Evolutionary conservation across 2,888 invertebrate species (phyloP).

Genomic region (Dicyrtoma fusca): DNA sequence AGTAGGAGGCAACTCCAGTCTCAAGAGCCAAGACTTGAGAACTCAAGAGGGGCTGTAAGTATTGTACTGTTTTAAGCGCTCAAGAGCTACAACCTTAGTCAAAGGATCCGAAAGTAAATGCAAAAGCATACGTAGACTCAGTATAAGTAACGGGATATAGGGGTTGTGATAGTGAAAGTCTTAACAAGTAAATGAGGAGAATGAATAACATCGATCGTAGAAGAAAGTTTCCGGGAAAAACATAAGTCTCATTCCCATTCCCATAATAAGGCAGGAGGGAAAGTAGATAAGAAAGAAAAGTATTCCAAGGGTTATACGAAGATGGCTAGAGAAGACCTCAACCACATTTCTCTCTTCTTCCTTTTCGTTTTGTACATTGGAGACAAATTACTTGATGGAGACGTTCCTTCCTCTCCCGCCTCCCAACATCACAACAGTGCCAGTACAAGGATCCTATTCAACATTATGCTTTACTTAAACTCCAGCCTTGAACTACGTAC

Average conservation of each 20-base stretch:
- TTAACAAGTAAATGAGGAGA: constrained; percentile 11
- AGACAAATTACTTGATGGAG: constrained; percentile 35
- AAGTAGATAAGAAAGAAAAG: not conserved
- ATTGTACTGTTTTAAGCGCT: too few species aligned
- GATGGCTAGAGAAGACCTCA: constrained; percentile 5
- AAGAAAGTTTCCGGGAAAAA: not conserved
- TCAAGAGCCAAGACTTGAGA: too few species aligned
- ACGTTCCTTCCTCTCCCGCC: constrained; percentile 13
- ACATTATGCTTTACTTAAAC: not conserved
- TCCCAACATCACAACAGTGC: not conserved
- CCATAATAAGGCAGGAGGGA: not conserved
- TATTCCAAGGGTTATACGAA: not conserved
- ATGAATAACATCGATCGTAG: not conserved
- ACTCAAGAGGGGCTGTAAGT: too few species aligned
- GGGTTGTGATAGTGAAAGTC: not conserved
- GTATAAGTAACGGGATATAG: too few species aligned
- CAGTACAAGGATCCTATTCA: too few species aligned
- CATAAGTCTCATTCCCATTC: constrained; percentile 4
- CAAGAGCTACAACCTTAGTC: too few species aligned
- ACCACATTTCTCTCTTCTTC: constrained; percentile 14
- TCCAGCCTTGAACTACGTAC: too few species aligned
- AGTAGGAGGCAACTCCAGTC: too few species aligned
- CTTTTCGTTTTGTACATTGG: constrained; percentile 15
- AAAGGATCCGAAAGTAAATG: too few species aligned
- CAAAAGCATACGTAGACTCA: too few species aligned